Evolutionary conservation across 2,113 vertebrate genomes (phyloP), one percentile per base, ranked within the genome.

Genomic region (Pao palembangensis): DNA sequence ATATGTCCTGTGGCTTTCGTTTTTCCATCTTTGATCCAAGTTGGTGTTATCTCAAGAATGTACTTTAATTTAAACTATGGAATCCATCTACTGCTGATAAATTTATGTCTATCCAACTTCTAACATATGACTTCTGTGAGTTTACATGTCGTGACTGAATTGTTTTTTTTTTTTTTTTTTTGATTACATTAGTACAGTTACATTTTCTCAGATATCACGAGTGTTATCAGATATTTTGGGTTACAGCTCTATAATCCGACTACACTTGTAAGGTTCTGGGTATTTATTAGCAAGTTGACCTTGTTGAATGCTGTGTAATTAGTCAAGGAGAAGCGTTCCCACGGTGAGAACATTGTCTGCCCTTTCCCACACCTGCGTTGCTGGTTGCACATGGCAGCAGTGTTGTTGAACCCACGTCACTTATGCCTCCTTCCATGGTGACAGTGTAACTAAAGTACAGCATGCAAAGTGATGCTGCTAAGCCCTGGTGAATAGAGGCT

Each of bases 341-440:
- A 91, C 82, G 80, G 82, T 90, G 88, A 83, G 77, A 79, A 88
- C 64, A 20, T 88, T 67, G 20, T 83, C 75, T 80, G 83, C 53
- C 67, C 86, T 88, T 97, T 96, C 92, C 88, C 93, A 96, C 93
- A 88, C 90, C 80, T 73, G 69, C 83, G 82, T 81, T 38, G 67
- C 34, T 88, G 88, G 77, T 83, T 70, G 55, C 63, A 78, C 58
- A 68, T 58, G 57, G 64, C 67, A 51, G 55, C 51, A 47, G 18
- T 86, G 88, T 87, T 86, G 79, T 80, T 80, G 52, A n/a, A 46
- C 75, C 75, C 74, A 79, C 83, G 84, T 87, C 85, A 87, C 90
- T 61, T 59, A n/a, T 63, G n/a, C 41, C 51, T 52, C 61, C 25
- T 66, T 23, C 61, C 61, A 70, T 71, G 60, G 79, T 77, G 70